Evolutionary conservation across 2,113 vertebrate genomes (phyloP).

Genomic region (Eulemur macaco): DNA sequence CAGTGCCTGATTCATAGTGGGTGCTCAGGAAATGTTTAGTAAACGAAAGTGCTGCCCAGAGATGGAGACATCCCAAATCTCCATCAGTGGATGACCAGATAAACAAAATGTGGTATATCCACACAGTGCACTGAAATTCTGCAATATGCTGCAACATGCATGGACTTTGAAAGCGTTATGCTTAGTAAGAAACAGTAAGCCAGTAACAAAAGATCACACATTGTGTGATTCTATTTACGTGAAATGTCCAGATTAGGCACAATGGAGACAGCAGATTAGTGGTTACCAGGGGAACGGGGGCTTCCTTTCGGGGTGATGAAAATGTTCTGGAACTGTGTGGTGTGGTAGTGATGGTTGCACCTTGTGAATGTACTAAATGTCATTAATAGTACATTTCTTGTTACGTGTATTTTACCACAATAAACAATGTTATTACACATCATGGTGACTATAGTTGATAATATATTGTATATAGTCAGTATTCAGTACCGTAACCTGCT

Average conservation of each 20-base stretch:
- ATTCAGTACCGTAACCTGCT: neutral
- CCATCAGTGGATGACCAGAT: neutral
- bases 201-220: neutral
- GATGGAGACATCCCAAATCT: neutral
- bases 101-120: neutral
- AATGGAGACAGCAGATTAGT: too few species aligned
- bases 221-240: neutral
- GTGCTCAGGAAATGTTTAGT: neutral
- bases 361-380: neutral
- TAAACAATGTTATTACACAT: neutral
- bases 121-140: neutral
- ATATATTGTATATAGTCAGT: neutral
- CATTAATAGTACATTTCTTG: neutral
- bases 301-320: neutral
- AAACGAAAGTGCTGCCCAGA: neutral
- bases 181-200: neutral
- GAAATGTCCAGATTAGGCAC: neutral
- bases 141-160: neutral
- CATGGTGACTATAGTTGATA: neutral
- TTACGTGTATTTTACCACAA: neutral
- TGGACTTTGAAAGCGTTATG: neutral
- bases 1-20: neutral
- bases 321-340: neutral
- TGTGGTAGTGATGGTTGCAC: neutral
- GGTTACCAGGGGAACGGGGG: neutral